Evolutionary conservation across 2,113 vertebrate genomes (phyloP).

Genomic region (Bos indicus): DNA sequence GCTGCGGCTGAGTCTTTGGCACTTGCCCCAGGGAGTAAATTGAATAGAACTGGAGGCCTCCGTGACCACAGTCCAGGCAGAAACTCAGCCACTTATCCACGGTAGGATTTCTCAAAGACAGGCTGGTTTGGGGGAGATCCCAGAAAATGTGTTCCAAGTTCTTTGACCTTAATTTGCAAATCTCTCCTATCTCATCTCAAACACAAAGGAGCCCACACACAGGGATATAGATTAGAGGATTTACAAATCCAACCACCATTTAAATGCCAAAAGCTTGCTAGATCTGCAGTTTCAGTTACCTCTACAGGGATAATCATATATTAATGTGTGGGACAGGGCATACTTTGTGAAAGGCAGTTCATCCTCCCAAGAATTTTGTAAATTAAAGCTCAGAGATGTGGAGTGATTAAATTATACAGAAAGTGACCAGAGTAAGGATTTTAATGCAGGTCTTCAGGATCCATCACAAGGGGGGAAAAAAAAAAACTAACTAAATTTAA

Average conservation of each 20-base stretch:
- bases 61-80: not conserved
- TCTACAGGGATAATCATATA: accelerated
- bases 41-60: not conserved
- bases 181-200: not conserved
- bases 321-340: accelerated
- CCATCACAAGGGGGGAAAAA: not conserved
- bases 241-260: not conserved
- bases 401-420: not conserved
- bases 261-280: not conserved
- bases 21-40: not conserved
- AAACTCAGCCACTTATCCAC: not conserved
- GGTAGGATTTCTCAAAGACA: constrained; percentile 4
- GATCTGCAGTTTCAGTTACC: not conserved
- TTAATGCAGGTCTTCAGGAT: not conserved
- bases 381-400: not conserved
- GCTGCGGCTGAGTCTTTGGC: not conserved
- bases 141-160: not conserved
- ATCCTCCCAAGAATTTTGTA: not conserved
- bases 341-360: not conserved
- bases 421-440: not conserved
- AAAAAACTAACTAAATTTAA: not conserved
- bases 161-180: constrained; percentile 15
- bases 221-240: not conserved
- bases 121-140: constrained; percentile 29
- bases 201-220: constrained; percentile 46